Percentiles rank a stretch among this genome's conserved stretches.
phyloP scores from a whole-genome alignment of 1,140 invertebrate genomes.

The Portunus trituberculatus region DNA sequence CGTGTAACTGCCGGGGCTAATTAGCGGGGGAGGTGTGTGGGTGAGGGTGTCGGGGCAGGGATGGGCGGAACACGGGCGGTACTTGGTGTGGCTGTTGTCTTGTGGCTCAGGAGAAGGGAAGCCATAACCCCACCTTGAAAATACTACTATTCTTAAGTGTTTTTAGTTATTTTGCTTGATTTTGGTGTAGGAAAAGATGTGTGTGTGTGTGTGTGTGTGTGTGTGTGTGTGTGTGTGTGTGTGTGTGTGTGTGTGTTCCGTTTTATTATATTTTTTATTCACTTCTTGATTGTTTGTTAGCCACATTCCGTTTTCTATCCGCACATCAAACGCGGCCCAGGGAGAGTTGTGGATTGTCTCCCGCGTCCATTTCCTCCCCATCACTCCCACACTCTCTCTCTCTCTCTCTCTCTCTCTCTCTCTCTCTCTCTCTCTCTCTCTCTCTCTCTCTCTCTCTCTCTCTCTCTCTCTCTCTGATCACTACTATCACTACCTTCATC shows the following conservation, averaged over 20 bases:
- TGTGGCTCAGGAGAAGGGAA: too few relatives aligned
- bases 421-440: too few relatives aligned
- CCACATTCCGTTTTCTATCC: not conserved
- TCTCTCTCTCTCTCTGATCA: too few relatives aligned
- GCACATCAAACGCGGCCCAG: not conserved
- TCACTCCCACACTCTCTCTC: not conserved
- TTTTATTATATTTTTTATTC: not conserved
- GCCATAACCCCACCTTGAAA: too few relatives aligned
- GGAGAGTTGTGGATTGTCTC: not conserved
- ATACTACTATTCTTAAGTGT: not conserved
- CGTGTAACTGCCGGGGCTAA: not conserved
- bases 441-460: too few relatives aligned
- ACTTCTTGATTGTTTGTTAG: not conserved
- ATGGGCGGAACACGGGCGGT: too few relatives aligned
- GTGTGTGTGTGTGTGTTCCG: not conserved
- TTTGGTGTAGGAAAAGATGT: not conserved
- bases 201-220: not conserved
- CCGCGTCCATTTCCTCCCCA: not conserved
- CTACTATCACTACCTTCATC: too few relatives aligned
- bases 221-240: not conserved
- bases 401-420: too few relatives aligned
- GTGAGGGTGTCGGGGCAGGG: too few relatives aligned
- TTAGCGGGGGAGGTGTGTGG: not conserved
- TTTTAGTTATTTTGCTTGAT: not conserved
- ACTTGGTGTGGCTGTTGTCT: too few relatives aligned